Conservation (phyloP, 1,140 invertebrate species). For the Augochlora pura region DNA sequence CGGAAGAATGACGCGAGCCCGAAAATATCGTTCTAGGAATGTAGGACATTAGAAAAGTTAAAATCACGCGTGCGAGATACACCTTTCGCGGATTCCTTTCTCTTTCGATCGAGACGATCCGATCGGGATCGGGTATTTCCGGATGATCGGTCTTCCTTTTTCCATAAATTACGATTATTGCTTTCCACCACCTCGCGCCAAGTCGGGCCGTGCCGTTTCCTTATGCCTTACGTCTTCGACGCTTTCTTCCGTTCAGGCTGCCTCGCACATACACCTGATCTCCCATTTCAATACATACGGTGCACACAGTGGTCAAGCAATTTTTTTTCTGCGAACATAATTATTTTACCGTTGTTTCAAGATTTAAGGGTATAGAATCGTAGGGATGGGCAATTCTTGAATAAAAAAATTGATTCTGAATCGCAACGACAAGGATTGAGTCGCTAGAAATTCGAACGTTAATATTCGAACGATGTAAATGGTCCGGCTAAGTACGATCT, state of each 20-base stretch:
- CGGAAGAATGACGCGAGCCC: constrained; percentile 34
- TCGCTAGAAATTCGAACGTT: too few species aligned
- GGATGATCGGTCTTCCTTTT: constrained; percentile 36
- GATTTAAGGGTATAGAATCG: too few species aligned
- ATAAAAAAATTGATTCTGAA: too few species aligned
- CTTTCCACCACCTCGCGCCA: constrained; percentile 1
- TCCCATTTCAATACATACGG: too few species aligned
- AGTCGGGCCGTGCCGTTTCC: neutral
- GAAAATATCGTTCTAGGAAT: constrained; percentile 46
- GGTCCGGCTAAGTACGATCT: too few species aligned
- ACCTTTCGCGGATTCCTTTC: constrained; percentile 27
- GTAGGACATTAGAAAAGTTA: constrained; percentile 50
- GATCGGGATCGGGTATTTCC: constrained; percentile 31
- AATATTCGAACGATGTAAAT: too few species aligned
- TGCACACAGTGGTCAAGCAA: too few species aligned
- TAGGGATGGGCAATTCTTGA: too few species aligned
- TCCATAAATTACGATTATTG: constrained; percentile 44
- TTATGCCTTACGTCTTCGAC: neutral
- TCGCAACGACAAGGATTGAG: too few species aligned
- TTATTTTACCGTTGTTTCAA: too few species aligned
- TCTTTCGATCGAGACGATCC: constrained; percentile 38
- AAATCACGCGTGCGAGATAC: constrained; percentile 17
- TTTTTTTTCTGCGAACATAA: too few species aligned
- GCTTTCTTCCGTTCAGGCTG: constrained; percentile 14
- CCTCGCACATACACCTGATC: neutral